Evolutionary conservation across 2,888 invertebrate species (phyloP), one percentile per base, ranked within the genome.

Genomic region (Camptogramma bilineatum): DNA sequence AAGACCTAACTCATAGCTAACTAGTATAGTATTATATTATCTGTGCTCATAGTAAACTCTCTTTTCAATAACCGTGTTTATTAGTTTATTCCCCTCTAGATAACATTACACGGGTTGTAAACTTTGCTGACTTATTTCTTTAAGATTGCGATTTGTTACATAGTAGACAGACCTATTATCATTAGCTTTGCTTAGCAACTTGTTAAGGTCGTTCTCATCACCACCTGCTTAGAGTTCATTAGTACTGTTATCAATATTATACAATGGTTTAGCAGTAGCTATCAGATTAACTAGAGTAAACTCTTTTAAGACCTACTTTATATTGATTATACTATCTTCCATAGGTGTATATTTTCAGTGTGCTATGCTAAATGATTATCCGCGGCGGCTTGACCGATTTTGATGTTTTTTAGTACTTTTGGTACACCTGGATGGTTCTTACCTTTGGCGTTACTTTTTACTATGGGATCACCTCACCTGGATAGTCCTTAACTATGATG

Each of bases 61-160:
- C n/a, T n/a, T n/a, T n/a, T n/a, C n/a, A n/a, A n/a, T n/a, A n/a
- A n/a, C n/a, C n/a, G 16, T 13, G 44, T 39, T 64, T 19, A 60
- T 64, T 47, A 51, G 56, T 64, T 64, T 56, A 52, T 64, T 52
- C 8, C 19, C 64, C 21, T 47, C 51, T 17, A 48, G 60, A 56
- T 64, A 56, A 56, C 31, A 18, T 46, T 31, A 42, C 47, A 60
- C 42, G 52, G 4, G 50, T 39, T 31, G 46, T 52, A 39, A 57
- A 52, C 16, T 13, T 44, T 31, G 21, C 55, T 56, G 19, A 52
- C 51, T 51, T 16, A 42, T 21, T 21, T 19, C 31, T 16, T 16
- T 16, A 24, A 51, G 44, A 28, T 52, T 58, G n/a, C 52, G 21
- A 46, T 39, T 24, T n/a, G 2, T 52, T 52, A 19, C 56, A 28